A percentile compares a stretch with the other conserved stretches of the same genome.
Conservation (phyloP, 2,888 invertebrate genomes). For the Ophraella communa region DNA sequence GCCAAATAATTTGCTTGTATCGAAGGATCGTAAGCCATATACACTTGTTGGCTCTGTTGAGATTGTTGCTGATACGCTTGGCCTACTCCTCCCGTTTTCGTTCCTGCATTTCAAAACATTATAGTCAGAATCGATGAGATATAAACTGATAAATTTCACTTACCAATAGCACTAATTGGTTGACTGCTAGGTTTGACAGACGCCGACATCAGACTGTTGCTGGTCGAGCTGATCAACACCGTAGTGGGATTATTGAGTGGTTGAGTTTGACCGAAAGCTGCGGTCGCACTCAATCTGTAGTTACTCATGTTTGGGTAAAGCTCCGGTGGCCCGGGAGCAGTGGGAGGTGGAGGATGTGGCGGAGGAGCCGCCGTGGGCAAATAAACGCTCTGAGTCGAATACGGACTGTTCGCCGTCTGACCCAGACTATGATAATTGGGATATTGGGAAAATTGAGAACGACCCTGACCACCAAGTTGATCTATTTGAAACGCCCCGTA, state of each 20-base stretch:
- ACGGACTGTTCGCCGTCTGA: constrained; percentile 63
- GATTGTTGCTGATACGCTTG: constrained; percentile 66
- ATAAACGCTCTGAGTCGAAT: constrained; percentile 72
- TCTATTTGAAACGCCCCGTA: constrained; percentile 84
- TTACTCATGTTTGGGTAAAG: constrained; percentile 67
- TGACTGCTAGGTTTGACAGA: constrained; percentile 84
- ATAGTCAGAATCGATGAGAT: too few relatives aligned
- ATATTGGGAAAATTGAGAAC: constrained; percentile 82
- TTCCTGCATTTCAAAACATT: constrained; percentile 48
- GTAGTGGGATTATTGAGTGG: constrained; percentile 85
- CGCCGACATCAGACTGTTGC: constrained; percentile 88
- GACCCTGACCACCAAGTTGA: constrained; percentile 70
- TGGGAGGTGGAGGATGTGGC: constrained; percentile 64
- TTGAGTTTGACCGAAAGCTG: constrained; percentile 80
- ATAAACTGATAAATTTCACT: too few relatives aligned
- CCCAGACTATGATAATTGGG: constrained; percentile 68
- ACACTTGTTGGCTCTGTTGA: constrained; percentile 62
- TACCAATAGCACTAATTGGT: constrained; percentile 80
- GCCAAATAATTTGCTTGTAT: constrained; percentile 67
- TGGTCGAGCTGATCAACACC: constrained; percentile 85
- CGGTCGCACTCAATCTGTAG: constrained; percentile 61
- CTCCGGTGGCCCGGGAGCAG: constrained; percentile 68
- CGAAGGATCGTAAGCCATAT: constrained; percentile 68
- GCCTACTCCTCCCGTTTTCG: constrained; percentile 65
- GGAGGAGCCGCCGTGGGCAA: constrained; percentile 60